These are phyloP conservation scores for Coregonus sp. DNA, from an alignment of 2,797 vertebrate genomes.

Conservation along the genomic window DNA sequence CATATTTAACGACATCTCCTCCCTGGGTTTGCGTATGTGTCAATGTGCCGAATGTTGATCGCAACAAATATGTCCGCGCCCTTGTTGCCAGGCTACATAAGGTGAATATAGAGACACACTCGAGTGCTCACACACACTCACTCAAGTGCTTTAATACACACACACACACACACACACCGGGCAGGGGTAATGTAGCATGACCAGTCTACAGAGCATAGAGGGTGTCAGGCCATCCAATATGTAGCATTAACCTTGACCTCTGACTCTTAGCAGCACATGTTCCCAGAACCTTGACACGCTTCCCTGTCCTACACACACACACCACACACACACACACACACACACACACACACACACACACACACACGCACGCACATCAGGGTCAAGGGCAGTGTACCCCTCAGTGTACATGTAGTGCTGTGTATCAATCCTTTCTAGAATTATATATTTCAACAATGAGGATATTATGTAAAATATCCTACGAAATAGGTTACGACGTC, in stretches of 20 bases:
- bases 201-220: constrained; percentile 62
- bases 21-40: too few species aligned
- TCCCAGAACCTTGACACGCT: constrained; percentile 73
- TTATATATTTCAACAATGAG: background rate
- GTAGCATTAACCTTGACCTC: constrained; percentile 86
- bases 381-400: constrained; percentile 24
- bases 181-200: constrained; percentile 51
- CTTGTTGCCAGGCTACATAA: too few species aligned
- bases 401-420: constrained; percentile 2
- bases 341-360: too few species aligned
- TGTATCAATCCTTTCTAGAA: too few species aligned
- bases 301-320: constrained; percentile 23
- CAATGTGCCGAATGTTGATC: too few species aligned
- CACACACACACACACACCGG: constrained; percentile 28
- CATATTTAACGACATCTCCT: too few species aligned
- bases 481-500: too few species aligned
- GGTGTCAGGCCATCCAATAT: constrained; percentile 75
- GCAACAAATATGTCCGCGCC: too few species aligned
- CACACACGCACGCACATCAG: constrained; percentile 5
- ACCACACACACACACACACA: background rate
- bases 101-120: background rate
- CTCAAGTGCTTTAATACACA: background rate
- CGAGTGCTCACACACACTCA: background rate
- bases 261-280: constrained; percentile 73
- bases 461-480: background rate